Evolutionary conservation across 2,888 invertebrate species (phyloP), one percentile per base, ranked within the genome.

Genomic region (Allolobophora icterica): DNA sequence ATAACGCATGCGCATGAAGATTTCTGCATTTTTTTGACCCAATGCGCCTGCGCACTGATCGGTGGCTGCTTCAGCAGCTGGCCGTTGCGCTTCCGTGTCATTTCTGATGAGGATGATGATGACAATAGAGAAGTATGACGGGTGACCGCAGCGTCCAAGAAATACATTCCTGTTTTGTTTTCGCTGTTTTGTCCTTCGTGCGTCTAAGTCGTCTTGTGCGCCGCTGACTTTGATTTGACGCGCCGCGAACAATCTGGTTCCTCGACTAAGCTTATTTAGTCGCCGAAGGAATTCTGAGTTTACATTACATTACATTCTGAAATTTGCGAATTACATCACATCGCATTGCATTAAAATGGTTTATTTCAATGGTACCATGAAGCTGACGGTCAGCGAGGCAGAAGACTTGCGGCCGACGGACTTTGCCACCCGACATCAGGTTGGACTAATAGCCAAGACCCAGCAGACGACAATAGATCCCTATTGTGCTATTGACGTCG

Each of bases 301-400:
- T 71, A 71, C 30, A 30, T n/a, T 71, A 71, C 71, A 71, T 71
- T 71, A 71, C 71, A n/a, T 71, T 71, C n/a, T 11, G 71, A n/a
- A 71, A n/a, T 71, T 71, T 52, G 8, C n/a, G 71, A 30, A 71
- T n/a, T 71, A 87, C 34, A 87, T 87, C n/a, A 38, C 34, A 87
- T 35, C 19, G 87, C 38, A 35, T 87, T 87, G 87, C 38, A 8
- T 87, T 87, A 93, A 91, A 19, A 94, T 95, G 95, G 94, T 95
- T 93, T 93, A 95, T 93, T 99, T 99, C 96, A 98, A 98, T 96
- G 99, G 99, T 95, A 98, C 97, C 96, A 97, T 99, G 96, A 98
- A 98, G 96, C 97, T 99, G 95, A 98, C 98, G 97, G 97, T 99
- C 96, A 98, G 98, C 96, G 99, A 99, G 97, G 99, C 99, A 95